Evolutionary conservation across 2,113 vertebrate genomes (phyloP), one percentile per base, ranked within the genome.

Genomic region (Salminus brasiliensis): DNA sequence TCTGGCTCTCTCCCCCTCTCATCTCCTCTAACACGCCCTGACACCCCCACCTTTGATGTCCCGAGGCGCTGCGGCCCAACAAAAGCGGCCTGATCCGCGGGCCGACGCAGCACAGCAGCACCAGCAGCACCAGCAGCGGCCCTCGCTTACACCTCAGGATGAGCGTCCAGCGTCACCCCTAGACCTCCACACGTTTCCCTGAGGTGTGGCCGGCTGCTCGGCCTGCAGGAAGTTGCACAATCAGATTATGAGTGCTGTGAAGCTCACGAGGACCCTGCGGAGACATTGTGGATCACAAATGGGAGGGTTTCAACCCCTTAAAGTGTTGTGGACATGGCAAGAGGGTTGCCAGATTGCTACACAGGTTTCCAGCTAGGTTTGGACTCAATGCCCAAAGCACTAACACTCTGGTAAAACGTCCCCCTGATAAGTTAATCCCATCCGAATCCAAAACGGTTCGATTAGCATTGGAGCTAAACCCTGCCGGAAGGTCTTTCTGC

Each of bases 61-160:
- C 65, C 77, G 70, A 81, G 88, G 88, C 81, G 82, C 85, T 72
- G 81, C 80, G 82, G 88, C 81, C 89, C 88, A 89, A 92, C 89
- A 91, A 92, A 90, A 92, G 90, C 90, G 88, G 88, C 80, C 79
- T 91, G 89, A 92, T 91, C 90, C 89, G 62, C 45, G 80, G 80
- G 72, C 82, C 85, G 88, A 90, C 82, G 83, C 80, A n/a, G n/a
- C n/a, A n/a, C n/a, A n/a, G n/a, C n/a, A n/a, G n/a, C n/a, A n/a
- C n/a, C n/a, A n/a, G n/a, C n/a, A n/a, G n/a, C n/a, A 85, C 87
- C 82, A 88, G 89, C 87, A 88, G 30, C n/a, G n/a, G n/a, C n/a
- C 88, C 81, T 85, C n/a, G 34, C 75, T 68, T 52, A 66, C 57
- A 60, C 63, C 8, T 8, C n/a, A 3, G 41, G 32, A 27, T 18